Base-by-base conservation (phyloP, 2,113 vertebrate species). In the Pachycephala philippinensis region DNA sequence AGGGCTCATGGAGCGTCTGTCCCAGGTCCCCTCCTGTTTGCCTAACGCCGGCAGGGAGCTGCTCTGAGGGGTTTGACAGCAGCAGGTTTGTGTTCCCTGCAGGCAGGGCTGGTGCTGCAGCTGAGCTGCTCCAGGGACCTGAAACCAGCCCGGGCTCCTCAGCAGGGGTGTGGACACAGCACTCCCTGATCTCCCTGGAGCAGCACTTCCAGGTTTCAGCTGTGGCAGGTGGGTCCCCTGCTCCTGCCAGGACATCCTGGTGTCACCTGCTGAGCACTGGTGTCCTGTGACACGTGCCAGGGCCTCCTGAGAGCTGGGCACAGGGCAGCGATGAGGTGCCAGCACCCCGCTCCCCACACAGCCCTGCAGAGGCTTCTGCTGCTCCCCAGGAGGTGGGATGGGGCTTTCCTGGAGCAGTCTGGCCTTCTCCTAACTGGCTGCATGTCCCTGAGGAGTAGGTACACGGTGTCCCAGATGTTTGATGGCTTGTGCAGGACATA, bases 361-460 rank as follows among this genome's bases (percentile, higher is more conserved):
- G 40, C 33, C 50, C 40, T 70, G 60, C n/a, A 75, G 47, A 7
- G 52, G 56, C 6, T 56, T 11, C 53, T 79, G 13, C 44, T 69
- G 40, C 40, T 50, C 27, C 42, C 63, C 17, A 3, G 21, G 23
- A 76, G 66, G 26, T 64, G 77, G 64, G 21, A 44, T 30, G 35
- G 6, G 39, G 27, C 21, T 89, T 27, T 59, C 35, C 53, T 80
- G 72, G 64, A 52, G 27, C 59, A 45, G 10, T 63, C 27, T 84
- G 81, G 13, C 40, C 80, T 42, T 30, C 49, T 35, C 11, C 16
- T 35, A 13, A 8, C 1, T 18, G 39, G 26, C 42, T 82, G 45
- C 44, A 27, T 24, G 31, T 61, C 39, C 10, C 1, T 37, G 37
- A 74, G n/a, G 15, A 6, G 23, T 15, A 0, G 0, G 15, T 16